These are phyloP conservation scores for Ageneiosus marmoratus DNA, from an alignment of 2,113 vertebrate species.

Conservation along the genomic window DNA sequence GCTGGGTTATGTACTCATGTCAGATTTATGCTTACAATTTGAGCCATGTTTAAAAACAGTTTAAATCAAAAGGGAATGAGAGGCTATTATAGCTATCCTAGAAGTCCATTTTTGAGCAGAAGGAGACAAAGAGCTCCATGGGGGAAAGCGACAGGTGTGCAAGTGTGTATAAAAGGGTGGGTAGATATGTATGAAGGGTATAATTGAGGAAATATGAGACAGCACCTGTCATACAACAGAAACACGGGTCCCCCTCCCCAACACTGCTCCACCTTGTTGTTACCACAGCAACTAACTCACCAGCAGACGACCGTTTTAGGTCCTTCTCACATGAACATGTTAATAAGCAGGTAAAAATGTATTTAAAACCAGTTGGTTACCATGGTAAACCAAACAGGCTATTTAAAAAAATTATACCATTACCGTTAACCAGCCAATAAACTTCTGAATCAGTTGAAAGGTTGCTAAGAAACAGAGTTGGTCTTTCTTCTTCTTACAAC, in stretches of 20 bases:
- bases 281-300: constrained; percentile 28
- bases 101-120: constrained; percentile 17
- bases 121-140: constrained; percentile 38
- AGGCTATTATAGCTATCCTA: background rate
- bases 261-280: constrained; percentile 36
- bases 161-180: constrained; percentile 63
- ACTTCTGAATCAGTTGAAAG: background rate
- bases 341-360: constrained; percentile 17
- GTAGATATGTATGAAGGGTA: constrained; percentile 57
- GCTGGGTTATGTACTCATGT: constrained; percentile 10
- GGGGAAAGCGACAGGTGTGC: constrained; percentile 49
- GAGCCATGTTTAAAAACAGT: background rate
- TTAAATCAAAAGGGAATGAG: background rate
- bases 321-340: background rate
- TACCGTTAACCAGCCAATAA: background rate
- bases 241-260: constrained; percentile 37
- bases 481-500: background rate
- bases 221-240: constrained; percentile 68
- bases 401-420: constrained; percentile 61
- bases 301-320: constrained; percentile 35
- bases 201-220: constrained; percentile 60
- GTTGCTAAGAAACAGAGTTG: constrained; percentile 6
- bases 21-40: background rate
- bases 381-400: constrained; percentile 63
- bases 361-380: constrained; percentile 24